Evolutionary conservation across 2,888 invertebrate genomes (phyloP), one percentile per base, ranked within the genome.

Genomic region (Spatulosminthurus flaviceps): DNA sequence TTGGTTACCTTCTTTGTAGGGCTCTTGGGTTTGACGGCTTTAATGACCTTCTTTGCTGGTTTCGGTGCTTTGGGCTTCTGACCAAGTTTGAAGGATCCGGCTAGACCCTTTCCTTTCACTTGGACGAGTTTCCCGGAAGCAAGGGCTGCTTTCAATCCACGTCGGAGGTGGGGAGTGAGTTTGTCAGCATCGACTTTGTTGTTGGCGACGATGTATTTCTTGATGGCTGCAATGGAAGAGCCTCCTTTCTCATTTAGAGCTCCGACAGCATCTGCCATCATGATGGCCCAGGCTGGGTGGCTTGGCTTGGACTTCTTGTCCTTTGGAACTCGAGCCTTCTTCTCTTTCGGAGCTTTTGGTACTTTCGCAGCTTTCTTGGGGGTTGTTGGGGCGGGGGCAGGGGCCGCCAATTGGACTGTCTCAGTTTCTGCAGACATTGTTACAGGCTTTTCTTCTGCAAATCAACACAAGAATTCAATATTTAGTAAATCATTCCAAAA

Each of bases 171-270:
- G 11, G 82, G 81, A 21, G 69, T 67, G 21, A 77, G 78, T 64
- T 80, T 81, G 28, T 83, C 83, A 13, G 83, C 77, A 26, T 83
- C 81, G 9, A 82, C 79, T n/a, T 26, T 19, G 80, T 81, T 80
- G 78, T 83, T 82, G 43, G 83, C 81, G 79, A 83, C 22, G 43
- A 83, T 79, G 81, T 81, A 82, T 60, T 83, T 83, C 81, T 80
- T 83, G 81, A 83, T 82, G 41, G 82, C 82, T 1, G 79, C 81
- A 28, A 83, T 79, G 73, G 81, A 81, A 4, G 82, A 82, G 13
- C 83, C 83, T 51, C 82, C 82, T 51, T 79, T 80, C 78, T 83
- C 83, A 51, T 82, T 81, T 61, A 83, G 61, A 64, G 80, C 82
- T 60, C 80, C 82, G 34, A 83, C 81, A 34, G 83, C 83, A 28